A percentile compares a stretch with the other conserved stretches of the same genome.
Evolutionary conservation across 2,797 vertebrate genomes (phyloP).

Genomic region (Gymnothorax javanicus): DNA sequence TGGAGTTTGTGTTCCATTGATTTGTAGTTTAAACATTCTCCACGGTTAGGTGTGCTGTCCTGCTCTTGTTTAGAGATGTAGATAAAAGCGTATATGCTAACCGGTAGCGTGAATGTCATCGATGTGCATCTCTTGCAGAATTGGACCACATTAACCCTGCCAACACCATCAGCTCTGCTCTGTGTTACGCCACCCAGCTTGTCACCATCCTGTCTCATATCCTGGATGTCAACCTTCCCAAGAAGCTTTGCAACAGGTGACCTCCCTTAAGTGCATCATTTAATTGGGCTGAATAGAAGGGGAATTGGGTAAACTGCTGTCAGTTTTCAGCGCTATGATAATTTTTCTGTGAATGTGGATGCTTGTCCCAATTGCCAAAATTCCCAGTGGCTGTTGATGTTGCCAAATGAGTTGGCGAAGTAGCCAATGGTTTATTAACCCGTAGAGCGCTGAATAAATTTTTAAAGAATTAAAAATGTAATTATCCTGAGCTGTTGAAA

Average conservation of each 20-base stretch:
- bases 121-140: conserved; percentile 66
- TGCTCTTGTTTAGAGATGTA: too few species aligned
- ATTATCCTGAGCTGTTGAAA: too few species aligned
- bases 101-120: neutral
- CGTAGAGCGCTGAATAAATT: too few species aligned
- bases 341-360: neutral
- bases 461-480: neutral
- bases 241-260: conserved; percentile 96
- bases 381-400: neutral
- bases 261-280: conserved; percentile 32
- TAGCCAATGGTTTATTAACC: neutral
- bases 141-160: conserved; percentile 93
- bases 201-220: conserved; percentile 92
- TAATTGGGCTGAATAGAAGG: neutral
- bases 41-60: too few species aligned
- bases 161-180: conserved; percentile 91
- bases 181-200: conserved; percentile 93
- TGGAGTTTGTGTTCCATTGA: too few species aligned
- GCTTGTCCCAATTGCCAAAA: neutral
- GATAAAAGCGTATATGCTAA: too few species aligned
- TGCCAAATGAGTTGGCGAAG: neutral
- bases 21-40: too few species aligned
- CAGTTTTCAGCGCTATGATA: neutral
- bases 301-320: neutral
- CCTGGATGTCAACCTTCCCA: conserved; percentile 91